Base-by-base conservation (phyloP, 1,140 invertebrate species). In the Hyphantria cunea region DNA sequence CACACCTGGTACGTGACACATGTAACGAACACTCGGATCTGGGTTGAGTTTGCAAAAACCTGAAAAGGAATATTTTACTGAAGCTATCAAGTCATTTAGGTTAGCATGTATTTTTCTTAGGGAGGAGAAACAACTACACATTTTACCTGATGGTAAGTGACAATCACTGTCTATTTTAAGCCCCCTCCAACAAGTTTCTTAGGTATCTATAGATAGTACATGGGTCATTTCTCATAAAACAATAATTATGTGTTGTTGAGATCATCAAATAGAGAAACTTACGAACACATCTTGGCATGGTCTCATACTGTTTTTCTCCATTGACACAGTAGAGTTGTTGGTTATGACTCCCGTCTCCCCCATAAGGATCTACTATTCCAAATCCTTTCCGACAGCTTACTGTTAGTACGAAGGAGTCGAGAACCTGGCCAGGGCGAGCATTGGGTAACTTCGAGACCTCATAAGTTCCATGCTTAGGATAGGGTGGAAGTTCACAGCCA, bases 241-340 rank as follows among this genome's bases (percentile, higher is more conserved):
- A n/a, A n/a, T n/a, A n/a, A n/a, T n/a, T n/a, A n/a, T n/a, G n/a
- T n/a, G n/a, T 25, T 25, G 5, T 25, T 25, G 5, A 3, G 2
- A 25, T 25, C 17, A 25, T 3, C 17, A 25, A 25, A 25, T 25
- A 25, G 17, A 25, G 17, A 25, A 39, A 39, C 83, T 82, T 45
- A 86, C 83, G 70, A 6, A 70, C 55, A 60, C 83, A 86, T 58
- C 71, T 42, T 3, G 81, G 75, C 0, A 75, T 55, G 1, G 66
- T 48, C 0, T 45, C 45, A 0, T 14, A 7, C 37, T n/a, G n/a
- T 3, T 9, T 3, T 39, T n/a, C 37, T 39, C 17, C 17, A 25
- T 39, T 9, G 0, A 39, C n/a, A 7, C 37, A 39, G 7, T 39
- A 39, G 8, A 39, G 9, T n/a, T 39, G 8, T 7, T 39, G 37